Percentiles rank a stretch among this genome's conserved stretches.
Evolutionary conservation across 2,797 vertebrate genomes (phyloP).

Genomic region (Rhincodon typus): DNA sequence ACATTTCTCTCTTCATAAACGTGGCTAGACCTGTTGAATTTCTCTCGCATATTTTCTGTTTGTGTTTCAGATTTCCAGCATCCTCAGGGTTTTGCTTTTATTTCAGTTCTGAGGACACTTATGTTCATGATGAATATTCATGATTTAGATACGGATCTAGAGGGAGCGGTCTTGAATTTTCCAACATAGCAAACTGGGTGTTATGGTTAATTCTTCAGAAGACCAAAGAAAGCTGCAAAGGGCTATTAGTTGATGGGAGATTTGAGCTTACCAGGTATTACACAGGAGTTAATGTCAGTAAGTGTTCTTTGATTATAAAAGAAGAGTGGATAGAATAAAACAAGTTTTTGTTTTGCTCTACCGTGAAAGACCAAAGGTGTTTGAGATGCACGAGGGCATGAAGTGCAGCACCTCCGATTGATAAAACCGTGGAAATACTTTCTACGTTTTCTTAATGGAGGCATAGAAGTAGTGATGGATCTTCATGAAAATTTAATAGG

Average conservation of each 20-base stretch:
- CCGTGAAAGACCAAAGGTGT: not conserved
- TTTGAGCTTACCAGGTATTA: not conserved
- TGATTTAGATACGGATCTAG: not conserved
- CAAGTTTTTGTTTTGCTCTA: not conserved
- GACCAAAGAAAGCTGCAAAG: not conserved
- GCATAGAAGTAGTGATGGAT: not conserved
- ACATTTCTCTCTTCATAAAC: too few species aligned
- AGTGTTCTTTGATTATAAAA: not conserved
- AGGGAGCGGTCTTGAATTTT: not conserved
- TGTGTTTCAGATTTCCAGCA: too few species aligned
- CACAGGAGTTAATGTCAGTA: not conserved
- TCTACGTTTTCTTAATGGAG: too few species aligned
- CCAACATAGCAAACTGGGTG: not conserved
- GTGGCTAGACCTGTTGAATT: too few species aligned
- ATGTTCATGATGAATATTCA: not conserved
- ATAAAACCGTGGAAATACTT: not conserved
- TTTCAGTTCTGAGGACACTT: not conserved
- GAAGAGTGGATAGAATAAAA: not conserved
- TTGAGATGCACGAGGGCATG: not conserved
- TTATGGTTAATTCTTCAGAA: not conserved
- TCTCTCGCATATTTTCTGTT: too few species aligned
- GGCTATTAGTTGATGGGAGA: not conserved
- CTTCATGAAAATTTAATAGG: not conserved
- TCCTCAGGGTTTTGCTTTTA: too few species aligned
- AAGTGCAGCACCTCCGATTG: not conserved